Base-by-base conservation (phyloP, 2,888 invertebrate species). In the Gastrophysa polygoni region DNA sequence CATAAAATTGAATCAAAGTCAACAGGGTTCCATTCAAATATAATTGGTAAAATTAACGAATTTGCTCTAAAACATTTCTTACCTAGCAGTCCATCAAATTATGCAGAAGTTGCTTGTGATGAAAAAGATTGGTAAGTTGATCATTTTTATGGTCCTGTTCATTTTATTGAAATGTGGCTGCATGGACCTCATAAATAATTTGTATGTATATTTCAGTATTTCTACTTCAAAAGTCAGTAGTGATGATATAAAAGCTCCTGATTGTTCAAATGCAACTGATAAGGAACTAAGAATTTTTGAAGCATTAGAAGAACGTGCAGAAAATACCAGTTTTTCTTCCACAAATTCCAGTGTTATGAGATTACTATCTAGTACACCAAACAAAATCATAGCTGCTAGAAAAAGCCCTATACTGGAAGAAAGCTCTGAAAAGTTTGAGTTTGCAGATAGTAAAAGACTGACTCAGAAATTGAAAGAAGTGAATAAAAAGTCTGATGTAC, bases 251-350 rank as follows among this genome's bases (percentile, higher is more conserved):
- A n/a, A 38, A 14, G 14, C 20, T 8, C 16, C 16, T 6, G 46
- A 61, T 20, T 57, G 20, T 11, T 28, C 24, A 6, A 59, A 57
- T 20, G 24, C 47, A 14, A 57, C 77, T 16, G 79, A 79, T 59
- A 88, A 87, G 29, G 91, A 92, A 74, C 84, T 92, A 66, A 86
- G 87, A 63, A 86, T 92, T 74, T 94, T 94, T 81, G 92, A 94
- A 75, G 77, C 90, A 5, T 80, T 94, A 32, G 93, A 94, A 80
- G 86, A 88, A 72, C 90, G 90, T 78, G 89, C 89, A 73, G 89
- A 90, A 4, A 83, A 87, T 49, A 89, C 90, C 18, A 91, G 90
- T 75, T 91, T 93, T 70, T 88, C 87, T 59, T 81, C 81, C 2
- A 80, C 80, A 1, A 81, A 79, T 69, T 78, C 81, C 0, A 81